Conservation (phyloP, 2,113 vertebrate species). For the Myiagra hebetior region DNA sequence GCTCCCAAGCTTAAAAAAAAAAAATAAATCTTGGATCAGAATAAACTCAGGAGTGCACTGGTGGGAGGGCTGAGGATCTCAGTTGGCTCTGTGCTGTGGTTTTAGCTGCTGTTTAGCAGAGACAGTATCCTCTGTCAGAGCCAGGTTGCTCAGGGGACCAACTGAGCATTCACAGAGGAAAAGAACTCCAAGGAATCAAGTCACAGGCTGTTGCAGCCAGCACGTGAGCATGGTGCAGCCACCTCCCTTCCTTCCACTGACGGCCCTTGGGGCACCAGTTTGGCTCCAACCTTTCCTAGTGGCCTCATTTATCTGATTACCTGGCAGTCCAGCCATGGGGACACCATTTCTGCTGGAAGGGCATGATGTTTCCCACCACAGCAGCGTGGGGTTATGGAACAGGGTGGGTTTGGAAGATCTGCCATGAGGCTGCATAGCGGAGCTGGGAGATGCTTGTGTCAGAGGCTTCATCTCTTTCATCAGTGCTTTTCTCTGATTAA, state of each 20-base stretch:
- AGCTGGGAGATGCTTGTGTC: background rate
- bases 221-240: fast-evolving
- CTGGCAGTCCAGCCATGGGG: fast-evolving
- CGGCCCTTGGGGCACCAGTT: background rate
- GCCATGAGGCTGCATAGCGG: fast-evolving
- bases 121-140: background rate
- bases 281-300: background rate
- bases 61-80: background rate
- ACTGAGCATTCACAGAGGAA: background rate
- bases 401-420: background rate
- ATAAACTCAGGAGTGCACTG: background rate
- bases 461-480: background rate
- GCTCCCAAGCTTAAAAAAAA: background rate
- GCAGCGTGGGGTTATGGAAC: fast-evolving
- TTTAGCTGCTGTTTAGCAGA: background rate
- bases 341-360: background rate
- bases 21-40: background rate
- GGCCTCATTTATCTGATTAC: background rate
- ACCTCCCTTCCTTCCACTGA: background rate
- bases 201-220: fast-evolving
- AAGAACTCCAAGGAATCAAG: background rate
- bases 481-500: background rate
- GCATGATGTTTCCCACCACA: background rate
- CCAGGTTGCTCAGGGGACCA: background rate
- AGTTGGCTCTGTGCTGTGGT: fast-evolving